phyloP scores from a whole-genome alignment of 2,113 vertebrate species.

The Takifugu flavidus region DNA sequence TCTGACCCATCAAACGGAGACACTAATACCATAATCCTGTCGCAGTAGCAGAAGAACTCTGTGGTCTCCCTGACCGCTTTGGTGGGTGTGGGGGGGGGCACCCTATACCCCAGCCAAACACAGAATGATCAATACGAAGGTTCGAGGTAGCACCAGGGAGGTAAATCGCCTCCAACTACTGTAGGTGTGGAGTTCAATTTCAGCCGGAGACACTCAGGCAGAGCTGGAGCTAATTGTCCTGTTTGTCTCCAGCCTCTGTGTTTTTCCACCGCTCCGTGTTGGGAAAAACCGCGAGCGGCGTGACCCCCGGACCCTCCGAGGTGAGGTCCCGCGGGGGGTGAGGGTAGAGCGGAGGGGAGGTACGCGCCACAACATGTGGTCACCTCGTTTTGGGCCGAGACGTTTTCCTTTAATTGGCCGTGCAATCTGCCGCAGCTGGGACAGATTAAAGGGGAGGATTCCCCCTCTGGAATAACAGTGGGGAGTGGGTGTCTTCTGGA shows the following conservation, averaged over 20 bases:
- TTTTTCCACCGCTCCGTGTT: conserved; percentile 39
- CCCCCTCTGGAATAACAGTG: conserved; percentile 71
- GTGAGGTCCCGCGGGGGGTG: conserved; percentile 42
- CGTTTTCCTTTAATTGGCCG: conserved; percentile 81
- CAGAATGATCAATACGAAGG: conserved; percentile 9
- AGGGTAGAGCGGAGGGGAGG: conserved; percentile 30
- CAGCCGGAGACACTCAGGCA: conserved; percentile 11
- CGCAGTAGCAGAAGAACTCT: conserved; percentile 2
- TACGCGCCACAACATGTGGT: conserved; percentile 81
- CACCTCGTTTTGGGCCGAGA: conserved; percentile 78
- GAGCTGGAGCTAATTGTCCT: conserved; percentile 50
- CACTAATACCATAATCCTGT: conserved; percentile 27
- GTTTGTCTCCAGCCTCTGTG: conserved; percentile 51
- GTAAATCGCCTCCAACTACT: conserved; percentile 44
- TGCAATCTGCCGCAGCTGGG: conserved; percentile 83
- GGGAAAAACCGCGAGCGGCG: conserved; percentile 83
- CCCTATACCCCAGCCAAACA: neutral
- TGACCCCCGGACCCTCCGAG: conserved; percentile 70
- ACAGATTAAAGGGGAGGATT: conserved; percentile 80
- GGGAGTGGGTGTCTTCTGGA: conserved; percentile 11
- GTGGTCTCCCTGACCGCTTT: conserved; percentile 10
- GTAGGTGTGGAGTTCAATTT: conserved; percentile 16
- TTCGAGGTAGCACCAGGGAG: conserved; percentile 9
- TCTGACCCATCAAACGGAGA: conserved; percentile 14
- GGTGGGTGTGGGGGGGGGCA: conserved; percentile 4